These are phyloP conservation scores for Tuta absoluta DNA, from an alignment of 2,888 invertebrate genomes.

Conservation along the genomic window DNA sequence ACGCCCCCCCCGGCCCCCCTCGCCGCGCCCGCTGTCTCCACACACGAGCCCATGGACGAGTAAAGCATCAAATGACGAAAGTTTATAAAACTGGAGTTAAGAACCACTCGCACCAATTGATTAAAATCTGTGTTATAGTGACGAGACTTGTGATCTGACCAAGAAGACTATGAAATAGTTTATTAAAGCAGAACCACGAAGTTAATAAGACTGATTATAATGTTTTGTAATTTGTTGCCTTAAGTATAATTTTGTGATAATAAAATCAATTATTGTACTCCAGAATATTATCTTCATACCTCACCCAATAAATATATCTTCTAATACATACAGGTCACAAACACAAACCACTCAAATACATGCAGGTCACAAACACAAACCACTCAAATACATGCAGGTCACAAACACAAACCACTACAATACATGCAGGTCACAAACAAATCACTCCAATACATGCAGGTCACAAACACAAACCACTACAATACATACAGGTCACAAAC, in stretches of 20 bases:
- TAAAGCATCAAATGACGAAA: neutral
- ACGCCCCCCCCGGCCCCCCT: constrained; percentile 37
- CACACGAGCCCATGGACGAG: constrained; percentile 31
- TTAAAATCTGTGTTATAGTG: too few relatives aligned
- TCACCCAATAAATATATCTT: neutral
- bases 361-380: too few relatives aligned
- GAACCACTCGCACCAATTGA: too few relatives aligned
- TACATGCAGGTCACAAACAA: too few relatives aligned
- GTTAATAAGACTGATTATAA: constrained; percentile 10
- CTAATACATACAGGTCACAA: neutral
- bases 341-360: neutral
- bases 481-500: too few relatives aligned
- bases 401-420: too few relatives aligned
- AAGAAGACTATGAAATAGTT: neutral
- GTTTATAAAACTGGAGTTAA: neutral
- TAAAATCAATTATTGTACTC: constrained; percentile 7
- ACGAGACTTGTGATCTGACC: too few relatives aligned
- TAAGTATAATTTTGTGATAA: constrained; percentile 1
- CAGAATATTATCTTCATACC: neutral
- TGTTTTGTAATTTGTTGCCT: neutral
- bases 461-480: too few relatives aligned
- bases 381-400: too few relatives aligned
- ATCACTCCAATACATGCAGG: too few relatives aligned
- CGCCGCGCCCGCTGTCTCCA: constrained; percentile 31
- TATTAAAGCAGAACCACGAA: constrained; percentile 1